phyloP scores from a whole-genome alignment of 2,888 invertebrate genomes.

The Temnothorax ravouxi region DNA sequence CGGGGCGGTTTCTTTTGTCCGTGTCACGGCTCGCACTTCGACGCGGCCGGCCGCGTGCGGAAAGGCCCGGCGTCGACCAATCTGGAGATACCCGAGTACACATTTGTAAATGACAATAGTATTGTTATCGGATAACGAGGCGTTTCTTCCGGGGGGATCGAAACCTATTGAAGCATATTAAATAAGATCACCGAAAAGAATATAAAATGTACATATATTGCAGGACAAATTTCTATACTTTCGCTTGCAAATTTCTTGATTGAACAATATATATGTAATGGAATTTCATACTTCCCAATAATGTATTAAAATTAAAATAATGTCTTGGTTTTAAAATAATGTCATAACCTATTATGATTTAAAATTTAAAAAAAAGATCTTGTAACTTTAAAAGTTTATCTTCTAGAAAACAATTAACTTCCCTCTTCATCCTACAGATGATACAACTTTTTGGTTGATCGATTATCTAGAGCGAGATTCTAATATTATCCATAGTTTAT shows the following conservation, averaged over 20 bases:
- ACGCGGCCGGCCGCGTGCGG: conserved; percentile 91
- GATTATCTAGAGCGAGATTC: background rate
- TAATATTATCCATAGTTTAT: too few species aligned
- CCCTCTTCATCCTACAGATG: background rate
- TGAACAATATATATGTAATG: background rate
- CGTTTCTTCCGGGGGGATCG: background rate
- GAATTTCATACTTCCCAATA: background rate
- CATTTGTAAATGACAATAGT: conserved; percentile 87
- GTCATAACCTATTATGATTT: background rate
- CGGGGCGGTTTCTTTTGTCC: conserved; percentile 93
- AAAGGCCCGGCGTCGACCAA: conserved; percentile 93
- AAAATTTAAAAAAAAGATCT: background rate
- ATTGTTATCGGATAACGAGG: conserved; percentile 87
- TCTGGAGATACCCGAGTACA: conserved; percentile 90
- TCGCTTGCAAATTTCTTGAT: background rate
- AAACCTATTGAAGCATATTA: background rate
- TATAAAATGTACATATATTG: background rate
- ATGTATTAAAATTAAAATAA: background rate
- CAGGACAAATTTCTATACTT: background rate
- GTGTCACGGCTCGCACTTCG: conserved; percentile 94
- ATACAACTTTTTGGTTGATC: background rate
- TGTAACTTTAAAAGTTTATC: background rate
- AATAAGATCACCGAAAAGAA: background rate
- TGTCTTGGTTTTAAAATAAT: background rate
- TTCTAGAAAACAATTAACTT: background rate